A percentile compares a stretch with the other conserved stretches of the same genome.
Conservation (phyloP, 2,113 vertebrate species). For the Esox niger region DNA sequence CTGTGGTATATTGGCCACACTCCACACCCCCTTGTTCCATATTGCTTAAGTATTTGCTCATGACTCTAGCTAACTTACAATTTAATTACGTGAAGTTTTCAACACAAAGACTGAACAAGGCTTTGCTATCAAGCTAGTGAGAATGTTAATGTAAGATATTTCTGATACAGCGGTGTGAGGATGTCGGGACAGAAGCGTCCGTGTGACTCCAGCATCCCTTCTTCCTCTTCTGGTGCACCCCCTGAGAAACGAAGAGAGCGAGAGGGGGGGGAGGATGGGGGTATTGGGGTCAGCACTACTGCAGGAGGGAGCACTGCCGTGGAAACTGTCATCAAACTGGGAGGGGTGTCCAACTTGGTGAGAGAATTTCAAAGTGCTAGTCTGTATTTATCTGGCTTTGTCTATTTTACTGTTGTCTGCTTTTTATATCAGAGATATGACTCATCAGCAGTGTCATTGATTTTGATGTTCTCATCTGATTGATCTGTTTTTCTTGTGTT, state of each 20-base stretch:
- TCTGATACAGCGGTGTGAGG: constrained; percentile 41
- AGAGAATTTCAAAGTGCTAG: constrained; percentile 24
- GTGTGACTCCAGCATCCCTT: constrained; percentile 75
- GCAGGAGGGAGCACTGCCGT: constrained; percentile 83
- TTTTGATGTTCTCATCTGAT: neutral
- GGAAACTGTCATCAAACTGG: constrained; percentile 94
- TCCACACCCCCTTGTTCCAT: too few species aligned
- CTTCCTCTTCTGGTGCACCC: constrained; percentile 76
- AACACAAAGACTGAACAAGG: too few species aligned
- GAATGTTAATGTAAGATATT: neutral
- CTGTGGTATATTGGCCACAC: too few species aligned
- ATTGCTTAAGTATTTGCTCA: too few species aligned
- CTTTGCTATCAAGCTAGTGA: neutral
- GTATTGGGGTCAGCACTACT: constrained; percentile 72
- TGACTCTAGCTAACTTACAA: neutral
- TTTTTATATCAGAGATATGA: neutral
- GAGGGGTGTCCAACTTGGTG: constrained; percentile 90
- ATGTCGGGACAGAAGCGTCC: constrained; percentile 91
- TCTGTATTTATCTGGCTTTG: neutral
- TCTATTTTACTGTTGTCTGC: neutral
- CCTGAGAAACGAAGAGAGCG: constrained; percentile 89
- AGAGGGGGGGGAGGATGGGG: constrained; percentile 72
- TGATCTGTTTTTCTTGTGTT: constrained; percentile 12
- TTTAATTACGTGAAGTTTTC: too few species aligned
- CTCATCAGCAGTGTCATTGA: neutral